Conservation (phyloP, 2,113 vertebrate species). For the Fregata magnificens region DNA sequence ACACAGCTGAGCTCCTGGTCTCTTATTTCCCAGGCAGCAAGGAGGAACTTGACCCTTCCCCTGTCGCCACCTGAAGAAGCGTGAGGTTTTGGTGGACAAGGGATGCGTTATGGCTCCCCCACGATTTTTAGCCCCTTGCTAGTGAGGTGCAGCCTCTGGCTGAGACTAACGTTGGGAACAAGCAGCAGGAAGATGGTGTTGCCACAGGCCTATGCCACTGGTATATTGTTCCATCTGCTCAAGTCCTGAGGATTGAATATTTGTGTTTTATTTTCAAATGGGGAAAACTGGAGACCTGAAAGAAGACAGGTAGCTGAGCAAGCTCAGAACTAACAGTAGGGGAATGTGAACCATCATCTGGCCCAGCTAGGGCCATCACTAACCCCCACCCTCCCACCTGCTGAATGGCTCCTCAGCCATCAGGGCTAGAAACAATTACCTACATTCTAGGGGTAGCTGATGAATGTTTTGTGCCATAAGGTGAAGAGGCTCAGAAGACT, state of each 20-base stretch:
- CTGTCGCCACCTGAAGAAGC: accelerated
- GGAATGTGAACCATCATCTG: background rate
- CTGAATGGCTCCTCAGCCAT: background rate
- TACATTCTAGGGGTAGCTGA: accelerated
- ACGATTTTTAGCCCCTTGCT: background rate
- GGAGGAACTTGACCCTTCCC: background rate
- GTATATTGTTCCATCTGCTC: background rate
- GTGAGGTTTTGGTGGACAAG: background rate
- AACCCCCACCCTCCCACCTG: background rate
- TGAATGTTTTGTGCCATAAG: background rate
- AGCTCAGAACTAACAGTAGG: background rate
- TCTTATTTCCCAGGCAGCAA: background rate
- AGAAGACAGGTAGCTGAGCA: background rate
- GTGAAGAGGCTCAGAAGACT: background rate
- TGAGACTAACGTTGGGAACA: background rate
- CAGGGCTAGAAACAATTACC: background rate
- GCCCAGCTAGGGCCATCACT: background rate
- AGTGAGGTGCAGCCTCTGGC: background rate
- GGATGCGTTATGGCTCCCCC: background rate
- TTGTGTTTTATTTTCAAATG: background rate
- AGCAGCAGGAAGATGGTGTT: background rate
- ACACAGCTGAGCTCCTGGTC: background rate
- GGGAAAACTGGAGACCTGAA: background rate
- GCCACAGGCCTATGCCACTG: background rate
- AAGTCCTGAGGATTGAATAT: background rate